Evolutionary conservation across 2,113 vertebrate species (phyloP).

Genomic region (Camelus bactrianus): DNA sequence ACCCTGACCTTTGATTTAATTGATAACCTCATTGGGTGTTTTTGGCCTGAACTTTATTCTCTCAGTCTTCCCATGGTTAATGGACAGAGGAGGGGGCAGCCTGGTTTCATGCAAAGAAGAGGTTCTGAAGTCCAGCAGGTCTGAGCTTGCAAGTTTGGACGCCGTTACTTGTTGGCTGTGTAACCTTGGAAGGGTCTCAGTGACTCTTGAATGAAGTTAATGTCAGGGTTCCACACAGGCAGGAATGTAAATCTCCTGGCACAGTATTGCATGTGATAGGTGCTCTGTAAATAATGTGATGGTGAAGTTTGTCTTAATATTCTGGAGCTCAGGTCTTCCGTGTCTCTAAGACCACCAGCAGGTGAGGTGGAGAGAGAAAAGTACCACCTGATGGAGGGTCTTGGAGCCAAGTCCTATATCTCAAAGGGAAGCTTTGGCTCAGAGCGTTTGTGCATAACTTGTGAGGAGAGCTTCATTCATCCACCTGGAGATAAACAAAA

Average conservation of each 20-base stretch:
- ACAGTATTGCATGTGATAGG: accelerated
- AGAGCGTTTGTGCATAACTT: neutral
- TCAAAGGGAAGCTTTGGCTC: neutral
- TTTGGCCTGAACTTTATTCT: neutral
- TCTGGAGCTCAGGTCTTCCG: neutral
- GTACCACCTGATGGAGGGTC: neutral
- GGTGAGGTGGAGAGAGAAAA: neutral
- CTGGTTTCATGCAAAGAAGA: neutral
- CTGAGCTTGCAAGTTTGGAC: neutral
- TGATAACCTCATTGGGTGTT: neutral
- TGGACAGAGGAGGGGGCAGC: neutral
- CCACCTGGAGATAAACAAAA: neutral
- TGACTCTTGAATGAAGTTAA: neutral
- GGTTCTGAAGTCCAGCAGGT: neutral
- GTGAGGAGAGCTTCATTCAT: neutral
- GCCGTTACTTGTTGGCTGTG: neutral
- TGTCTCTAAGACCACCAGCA: neutral
- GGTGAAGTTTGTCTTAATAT: neutral
- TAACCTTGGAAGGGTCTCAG: neutral
- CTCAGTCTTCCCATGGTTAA: neutral
- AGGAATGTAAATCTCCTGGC: neutral
- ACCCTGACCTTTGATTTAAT: neutral
- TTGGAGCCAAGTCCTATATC: neutral
- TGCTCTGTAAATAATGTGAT: neutral
- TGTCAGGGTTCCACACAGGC: too few relatives aligned